phyloP scores from a whole-genome alignment of 2,797 vertebrate species.

The Haliaeetus albicilla region DNA sequence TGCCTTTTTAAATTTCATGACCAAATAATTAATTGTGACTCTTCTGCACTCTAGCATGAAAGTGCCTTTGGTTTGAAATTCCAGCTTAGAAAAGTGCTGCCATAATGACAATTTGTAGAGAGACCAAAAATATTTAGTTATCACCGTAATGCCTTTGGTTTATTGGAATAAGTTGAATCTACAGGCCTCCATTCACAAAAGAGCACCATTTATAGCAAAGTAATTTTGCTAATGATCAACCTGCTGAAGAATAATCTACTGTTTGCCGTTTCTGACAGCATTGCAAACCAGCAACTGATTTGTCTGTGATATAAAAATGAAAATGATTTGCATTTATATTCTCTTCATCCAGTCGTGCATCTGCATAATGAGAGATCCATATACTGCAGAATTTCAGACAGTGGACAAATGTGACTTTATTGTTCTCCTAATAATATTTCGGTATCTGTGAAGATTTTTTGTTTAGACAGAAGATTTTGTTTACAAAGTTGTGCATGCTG shows the following conservation, averaged over 20 bases:
- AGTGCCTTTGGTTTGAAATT: slow-evolving; percentile 97
- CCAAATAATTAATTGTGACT: slow-evolving; percentile 84
- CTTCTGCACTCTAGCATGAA: slow-evolving; percentile 92
- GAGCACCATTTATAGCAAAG: slow-evolving; percentile 55
- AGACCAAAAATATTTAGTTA: slow-evolving; percentile 94
- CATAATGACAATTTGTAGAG: slow-evolving; percentile 83
- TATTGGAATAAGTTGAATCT: slow-evolving; percentile 78
- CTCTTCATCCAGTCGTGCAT: slow-evolving; percentile 25
- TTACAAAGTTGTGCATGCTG: slow-evolving; percentile 43
- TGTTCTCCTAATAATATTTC: slow-evolving; percentile 4
- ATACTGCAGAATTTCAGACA: slow-evolving; percentile 15
- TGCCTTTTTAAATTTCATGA: slow-evolving; percentile 80
- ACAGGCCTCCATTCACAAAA: slow-evolving; percentile 74
- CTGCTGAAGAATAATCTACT: slow-evolving; percentile 59
- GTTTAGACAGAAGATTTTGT: slow-evolving; percentile 48
- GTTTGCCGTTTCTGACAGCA: slow-evolving; percentile 62
- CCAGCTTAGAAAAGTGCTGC: slow-evolving; percentile 92
- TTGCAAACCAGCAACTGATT: slow-evolving; percentile 43
- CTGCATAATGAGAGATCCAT: neutral
- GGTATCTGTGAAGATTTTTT: slow-evolving; percentile 53
- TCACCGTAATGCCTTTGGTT: slow-evolving; percentile 99
- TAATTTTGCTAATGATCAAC: slow-evolving; percentile 55
- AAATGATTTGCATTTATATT: neutral
- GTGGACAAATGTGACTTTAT: slow-evolving; percentile 43
- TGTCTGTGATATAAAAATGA: neutral